Evolutionary conservation across 2,888 invertebrate species (phyloP).

Genomic region (Eristalis pertinax): DNA sequence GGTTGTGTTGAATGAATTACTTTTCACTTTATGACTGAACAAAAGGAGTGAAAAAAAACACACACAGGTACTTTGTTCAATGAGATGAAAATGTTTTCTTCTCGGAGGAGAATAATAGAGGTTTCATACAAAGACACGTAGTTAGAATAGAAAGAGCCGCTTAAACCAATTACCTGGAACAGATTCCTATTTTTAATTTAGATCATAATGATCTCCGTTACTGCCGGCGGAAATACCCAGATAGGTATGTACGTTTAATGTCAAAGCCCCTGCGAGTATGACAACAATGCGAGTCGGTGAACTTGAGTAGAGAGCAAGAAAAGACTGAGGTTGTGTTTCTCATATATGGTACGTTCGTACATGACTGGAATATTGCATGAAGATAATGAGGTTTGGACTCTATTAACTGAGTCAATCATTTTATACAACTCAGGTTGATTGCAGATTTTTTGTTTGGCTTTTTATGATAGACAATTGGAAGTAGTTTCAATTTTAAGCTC

Average conservation of each 20-base stretch:
- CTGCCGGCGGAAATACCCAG: not conserved
- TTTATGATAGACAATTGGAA: not conserved
- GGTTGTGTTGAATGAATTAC: constrained; percentile 16
- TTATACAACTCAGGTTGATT: not conserved
- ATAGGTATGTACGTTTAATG: not conserved
- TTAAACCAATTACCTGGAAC: constrained; percentile 36
- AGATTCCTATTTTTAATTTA: constrained; percentile 4
- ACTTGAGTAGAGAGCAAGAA: not conserved
- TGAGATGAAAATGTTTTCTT: constrained; percentile 29
- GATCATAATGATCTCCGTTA: constrained; percentile 3
- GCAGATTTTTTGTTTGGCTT: not conserved
- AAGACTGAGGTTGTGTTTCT: not conserved
- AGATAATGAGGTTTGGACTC: not conserved
- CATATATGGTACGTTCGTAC: not conserved
- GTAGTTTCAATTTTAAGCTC: no score
- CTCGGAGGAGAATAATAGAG: not conserved
- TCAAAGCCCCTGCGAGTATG: not conserved
- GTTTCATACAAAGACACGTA: constrained; percentile 11
- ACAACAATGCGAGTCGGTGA: not conserved
- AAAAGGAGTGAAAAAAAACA: not conserved
- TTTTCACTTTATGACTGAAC: constrained; percentile 26
- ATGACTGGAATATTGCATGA: not conserved
- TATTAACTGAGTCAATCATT: not conserved
- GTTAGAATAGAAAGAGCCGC: constrained; percentile 2
- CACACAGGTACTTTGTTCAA: not conserved